Evolutionary conservation across 2,113 vertebrate genomes (phyloP), one percentile per base, ranked within the genome.

Genomic region (Athene cunicularia): DNA sequence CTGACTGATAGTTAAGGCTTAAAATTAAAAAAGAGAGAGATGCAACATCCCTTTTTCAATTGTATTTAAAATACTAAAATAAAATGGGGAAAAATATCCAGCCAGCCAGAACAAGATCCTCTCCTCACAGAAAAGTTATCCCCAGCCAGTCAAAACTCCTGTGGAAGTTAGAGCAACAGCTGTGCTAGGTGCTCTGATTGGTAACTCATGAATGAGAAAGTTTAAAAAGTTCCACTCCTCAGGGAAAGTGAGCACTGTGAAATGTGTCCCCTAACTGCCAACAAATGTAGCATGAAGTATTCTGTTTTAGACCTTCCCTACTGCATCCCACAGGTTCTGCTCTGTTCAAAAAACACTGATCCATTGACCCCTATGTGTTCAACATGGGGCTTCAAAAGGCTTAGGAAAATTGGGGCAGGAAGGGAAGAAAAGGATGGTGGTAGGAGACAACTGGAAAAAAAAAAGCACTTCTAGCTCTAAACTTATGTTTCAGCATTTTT

Each of bases 1-100:
- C 93, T 87, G 97, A 95, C 85, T 88, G 76, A 83, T 35, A 85
- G 63, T 97, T 97, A 97, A 97, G 95, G 97, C 95, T 97, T 88
- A 88, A 97, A 96, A 97, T 73, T 24, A 81, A 94, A 90, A 83
- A 73, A 58, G 14, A 85, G 18, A 90, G 62, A 91, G 73, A 83
- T 88, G 63, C 35, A 66, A 80, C 86, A 95, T 93, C 90, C 94
- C 93, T 96, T 95, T 93, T 97, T 93, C 95, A 94, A 83, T 95
- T 97, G 63, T 86, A 63, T 83, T 94, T 68, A 88, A 97, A 96
- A 85, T 80, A 86, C 33, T 33, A 93, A 90, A 83, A 83, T 63
- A 90, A 87, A 91, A 81, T 26, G 19, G 91, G 80, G 50, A 33
- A 83, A 80, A 95, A 83, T 59, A 96, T 47, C 67, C 62, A 94